These are phyloP conservation scores for Lasiurus cinereus DNA, from an alignment of 2,113 vertebrate species.

Conservation along the genomic window DNA sequence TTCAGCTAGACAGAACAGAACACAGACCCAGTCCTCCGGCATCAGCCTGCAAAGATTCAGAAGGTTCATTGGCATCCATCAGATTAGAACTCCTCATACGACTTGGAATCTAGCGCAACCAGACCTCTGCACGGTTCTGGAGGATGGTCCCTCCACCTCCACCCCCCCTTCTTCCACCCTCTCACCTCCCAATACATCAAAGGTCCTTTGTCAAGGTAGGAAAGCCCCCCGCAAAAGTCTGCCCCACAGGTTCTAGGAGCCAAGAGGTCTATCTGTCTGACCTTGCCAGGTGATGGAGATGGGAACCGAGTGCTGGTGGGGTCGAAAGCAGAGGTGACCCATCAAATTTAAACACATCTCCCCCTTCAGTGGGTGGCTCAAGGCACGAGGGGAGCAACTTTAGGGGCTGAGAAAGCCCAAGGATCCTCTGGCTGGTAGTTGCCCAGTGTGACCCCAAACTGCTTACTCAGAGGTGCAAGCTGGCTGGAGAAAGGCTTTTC, in stretches of 20 bases:
- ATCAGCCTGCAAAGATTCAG: not conserved
- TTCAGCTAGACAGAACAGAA: not conserved
- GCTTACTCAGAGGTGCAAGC: constrained; percentile 84
- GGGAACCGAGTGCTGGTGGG: constrained; percentile 83
- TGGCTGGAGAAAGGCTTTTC: constrained; percentile 70
- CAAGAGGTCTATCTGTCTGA: constrained; percentile 81
- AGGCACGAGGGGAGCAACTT: constrained; percentile 64
- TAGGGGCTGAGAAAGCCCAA: constrained; percentile 50
- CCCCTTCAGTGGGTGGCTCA: constrained; percentile 71
- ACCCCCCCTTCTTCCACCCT: not conserved
- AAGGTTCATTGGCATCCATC: constrained; percentile 16
- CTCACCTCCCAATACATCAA: not conserved
- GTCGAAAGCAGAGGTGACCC: constrained; percentile 86
- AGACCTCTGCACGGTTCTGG: not conserved
- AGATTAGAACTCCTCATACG: not conserved
- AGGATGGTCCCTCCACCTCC: not conserved
- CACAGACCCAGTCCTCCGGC: not conserved
- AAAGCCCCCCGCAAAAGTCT: constrained; percentile 26
- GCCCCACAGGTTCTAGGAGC: constrained; percentile 54
- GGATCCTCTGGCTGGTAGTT: constrained; percentile 73
- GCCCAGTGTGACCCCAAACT: constrained; percentile 78
- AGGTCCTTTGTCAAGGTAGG: constrained; percentile 5
- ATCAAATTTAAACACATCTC: constrained; percentile 88
- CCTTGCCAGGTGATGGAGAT: constrained; percentile 87
- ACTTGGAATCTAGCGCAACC: constrained; percentile 22